These are phyloP conservation scores for Enteromius anoplus DNA, from an alignment of 2,797 vertebrate species.

Conservation along the genomic window DNA sequence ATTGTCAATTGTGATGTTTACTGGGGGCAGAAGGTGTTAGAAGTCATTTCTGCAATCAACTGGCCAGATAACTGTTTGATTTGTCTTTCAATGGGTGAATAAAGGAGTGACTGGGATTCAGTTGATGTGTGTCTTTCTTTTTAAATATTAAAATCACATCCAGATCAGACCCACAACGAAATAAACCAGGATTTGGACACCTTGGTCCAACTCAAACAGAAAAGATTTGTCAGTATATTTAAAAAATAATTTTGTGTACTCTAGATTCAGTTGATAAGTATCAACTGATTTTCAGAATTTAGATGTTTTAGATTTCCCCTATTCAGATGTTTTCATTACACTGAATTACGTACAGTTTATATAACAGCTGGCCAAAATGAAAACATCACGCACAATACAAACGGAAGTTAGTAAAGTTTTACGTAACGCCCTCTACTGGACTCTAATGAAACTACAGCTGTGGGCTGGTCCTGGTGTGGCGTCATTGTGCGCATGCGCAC, in stretches of 20 bases:
- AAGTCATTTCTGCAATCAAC: conserved; percentile 75
- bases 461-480: neutral
- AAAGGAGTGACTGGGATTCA: conserved; percentile 52
- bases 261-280: neutral
- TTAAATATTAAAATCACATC: neutral
- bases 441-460: neutral
- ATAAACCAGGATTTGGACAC: neutral
- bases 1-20: conserved; percentile 65
- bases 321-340: neutral
- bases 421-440: neutral
- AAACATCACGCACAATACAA: no score
- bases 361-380: neutral
- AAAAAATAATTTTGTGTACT: neutral
- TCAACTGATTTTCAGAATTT: neutral
- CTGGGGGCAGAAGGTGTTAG: conserved; percentile 66
- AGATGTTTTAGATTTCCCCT: neutral
- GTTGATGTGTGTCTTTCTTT: neutral
- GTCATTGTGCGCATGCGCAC: conserved; percentile 24
- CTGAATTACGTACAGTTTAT: neutral
- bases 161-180: neutral
- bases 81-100: conserved; percentile 67
- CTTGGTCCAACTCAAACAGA: neutral
- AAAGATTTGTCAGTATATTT: neutral
- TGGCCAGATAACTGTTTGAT: conserved; percentile 73
- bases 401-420: neutral